These are phyloP conservation scores for Hiodon alosoides DNA, from an alignment of 2,113 vertebrate genomes.

Conservation along the genomic window DNA sequence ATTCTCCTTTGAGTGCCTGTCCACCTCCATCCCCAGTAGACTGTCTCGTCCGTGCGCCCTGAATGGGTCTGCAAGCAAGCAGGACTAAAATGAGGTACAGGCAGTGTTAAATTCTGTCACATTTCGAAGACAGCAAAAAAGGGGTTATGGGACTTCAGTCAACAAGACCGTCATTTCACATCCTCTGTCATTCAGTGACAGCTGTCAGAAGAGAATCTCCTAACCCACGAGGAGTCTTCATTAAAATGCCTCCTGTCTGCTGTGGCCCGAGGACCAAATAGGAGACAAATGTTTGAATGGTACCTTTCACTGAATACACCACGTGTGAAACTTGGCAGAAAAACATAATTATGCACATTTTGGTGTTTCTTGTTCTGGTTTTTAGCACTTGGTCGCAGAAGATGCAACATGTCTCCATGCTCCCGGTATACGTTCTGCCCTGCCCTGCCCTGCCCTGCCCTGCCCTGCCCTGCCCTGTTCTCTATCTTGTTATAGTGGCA, in stretches of 20 bases:
- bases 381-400: neutral
- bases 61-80: neutral
- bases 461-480: no score
- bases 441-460: no score
- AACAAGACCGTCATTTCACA: neutral
- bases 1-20: conserved; percentile 6
- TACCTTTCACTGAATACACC: neutral
- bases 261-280: neutral
- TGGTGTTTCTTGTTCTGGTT: no score
- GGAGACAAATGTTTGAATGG: neutral
- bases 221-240: conserved; percentile 3
- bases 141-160: neutral
- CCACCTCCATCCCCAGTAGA: conserved; percentile 10
- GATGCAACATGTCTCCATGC: neutral
- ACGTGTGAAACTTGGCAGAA: no score
- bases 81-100: neutral
- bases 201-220: neutral
- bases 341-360: no score
- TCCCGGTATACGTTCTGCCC: neutral
- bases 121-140: neutral
- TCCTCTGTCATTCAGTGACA: neutral
- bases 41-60: neutral
- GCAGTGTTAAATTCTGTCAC: neutral
- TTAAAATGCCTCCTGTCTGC: neutral
- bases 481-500: no score